Percentiles rank a stretch among this genome's conserved stretches.
Evolutionary conservation across 2,797 vertebrate genomes (phyloP).

Genomic region (Clamator glandarius): DNA sequence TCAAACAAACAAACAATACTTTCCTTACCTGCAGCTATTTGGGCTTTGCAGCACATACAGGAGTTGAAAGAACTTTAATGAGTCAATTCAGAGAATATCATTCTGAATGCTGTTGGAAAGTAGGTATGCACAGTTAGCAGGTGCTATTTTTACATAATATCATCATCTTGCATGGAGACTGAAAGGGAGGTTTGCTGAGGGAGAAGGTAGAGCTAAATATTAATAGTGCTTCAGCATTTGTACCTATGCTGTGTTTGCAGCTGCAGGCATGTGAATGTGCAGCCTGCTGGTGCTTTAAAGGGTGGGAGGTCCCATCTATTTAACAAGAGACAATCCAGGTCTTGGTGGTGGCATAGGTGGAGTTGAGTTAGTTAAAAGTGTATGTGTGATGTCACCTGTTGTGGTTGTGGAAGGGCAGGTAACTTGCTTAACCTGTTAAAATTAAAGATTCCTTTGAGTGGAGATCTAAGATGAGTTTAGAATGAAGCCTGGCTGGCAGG

Average conservation of each 20-base stretch:
- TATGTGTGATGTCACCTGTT: accelerated
- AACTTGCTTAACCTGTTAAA: background rate
- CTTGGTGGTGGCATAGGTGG: accelerated
- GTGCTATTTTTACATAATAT: accelerated
- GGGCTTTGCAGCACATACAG: accelerated
- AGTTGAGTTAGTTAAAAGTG: background rate
- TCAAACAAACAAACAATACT: accelerated
- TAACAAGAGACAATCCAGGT: accelerated
- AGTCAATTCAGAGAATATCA: background rate
- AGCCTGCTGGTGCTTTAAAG: background rate
- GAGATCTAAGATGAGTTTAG: background rate
- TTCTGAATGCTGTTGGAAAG: background rate
- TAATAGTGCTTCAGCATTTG: background rate
- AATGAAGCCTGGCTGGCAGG: background rate
- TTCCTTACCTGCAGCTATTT: background rate
- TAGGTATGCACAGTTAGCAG: background rate
- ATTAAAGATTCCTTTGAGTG: background rate
- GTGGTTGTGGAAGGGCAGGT: background rate
- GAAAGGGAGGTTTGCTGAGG: background rate
- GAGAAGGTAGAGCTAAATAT: background rate
- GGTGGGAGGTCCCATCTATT: background rate
- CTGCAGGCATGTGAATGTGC: background rate
- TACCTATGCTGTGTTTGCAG: background rate
- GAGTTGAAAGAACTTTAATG: background rate
- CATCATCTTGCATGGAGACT: background rate